A percentile compares a stretch with the other conserved stretches of the same genome.
phyloP scores from a whole-genome alignment of 2,888 invertebrate genomes.

The Ypsolopha scabrella region DNA sequence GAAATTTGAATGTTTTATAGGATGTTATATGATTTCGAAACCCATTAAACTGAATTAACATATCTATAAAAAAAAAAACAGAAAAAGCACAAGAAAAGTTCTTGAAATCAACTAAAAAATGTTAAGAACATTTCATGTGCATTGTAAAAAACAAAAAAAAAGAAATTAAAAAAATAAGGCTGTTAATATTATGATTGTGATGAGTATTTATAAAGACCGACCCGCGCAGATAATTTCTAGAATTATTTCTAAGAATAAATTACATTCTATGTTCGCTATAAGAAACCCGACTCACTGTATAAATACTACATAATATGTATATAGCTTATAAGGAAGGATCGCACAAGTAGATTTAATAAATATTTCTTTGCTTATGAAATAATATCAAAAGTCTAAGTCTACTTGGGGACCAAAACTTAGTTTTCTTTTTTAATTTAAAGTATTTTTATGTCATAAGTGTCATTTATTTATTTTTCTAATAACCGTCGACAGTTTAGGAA shows the following conservation, averaged over 20 bases:
- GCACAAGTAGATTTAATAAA: neutral
- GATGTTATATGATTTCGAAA: too few relatives aligned
- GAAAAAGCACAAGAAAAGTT: too few relatives aligned
- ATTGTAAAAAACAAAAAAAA: constrained; percentile 19
- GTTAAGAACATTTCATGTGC: constrained; percentile 9
- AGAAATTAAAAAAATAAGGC: constrained; percentile 55
- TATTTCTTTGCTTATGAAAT: neutral
- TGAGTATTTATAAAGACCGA: constrained; percentile 44
- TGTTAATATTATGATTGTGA: constrained; percentile 53
- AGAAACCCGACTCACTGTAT: constrained; percentile 59
- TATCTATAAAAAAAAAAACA: too few relatives aligned
- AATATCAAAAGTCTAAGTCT: neutral
- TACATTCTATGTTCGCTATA: neutral
- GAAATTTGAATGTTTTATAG: too few relatives aligned
- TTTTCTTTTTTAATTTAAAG: constrained; percentile 15
- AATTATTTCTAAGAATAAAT: too few relatives aligned
- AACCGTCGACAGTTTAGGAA: constrained; percentile 36
- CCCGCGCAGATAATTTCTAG: constrained; percentile 41
- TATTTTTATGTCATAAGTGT: constrained; percentile 31
- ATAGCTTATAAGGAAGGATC: constrained; percentile 20
- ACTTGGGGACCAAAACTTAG: neutral
- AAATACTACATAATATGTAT: constrained; percentile 22
- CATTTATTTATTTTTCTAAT: constrained; percentile 51
- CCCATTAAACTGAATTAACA: too few relatives aligned
- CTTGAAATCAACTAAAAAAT: constrained; percentile 7